These are phyloP conservation scores for Thalassophryne amazonica DNA, from an alignment of 2,797 vertebrate species.

Conservation along the genomic window DNA sequence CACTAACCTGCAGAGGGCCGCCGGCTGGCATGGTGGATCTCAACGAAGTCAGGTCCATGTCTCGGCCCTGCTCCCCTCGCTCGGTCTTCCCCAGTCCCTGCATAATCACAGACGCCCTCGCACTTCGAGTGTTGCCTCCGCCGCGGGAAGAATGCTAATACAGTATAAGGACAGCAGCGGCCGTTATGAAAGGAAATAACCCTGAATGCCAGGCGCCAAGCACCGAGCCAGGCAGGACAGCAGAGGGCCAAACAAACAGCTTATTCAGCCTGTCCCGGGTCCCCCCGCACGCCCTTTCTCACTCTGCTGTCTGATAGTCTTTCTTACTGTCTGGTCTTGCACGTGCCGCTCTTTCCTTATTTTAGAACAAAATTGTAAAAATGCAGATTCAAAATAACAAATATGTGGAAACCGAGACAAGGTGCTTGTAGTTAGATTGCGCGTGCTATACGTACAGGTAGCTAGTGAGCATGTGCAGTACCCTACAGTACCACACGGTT, in stretches of 20 bases:
- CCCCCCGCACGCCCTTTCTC: constrained; percentile 13
- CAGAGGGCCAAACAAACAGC: constrained; percentile 63
- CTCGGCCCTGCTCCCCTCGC: constrained; percentile 66
- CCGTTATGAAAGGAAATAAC: constrained; percentile 55
- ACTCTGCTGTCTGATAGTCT: constrained; percentile 14
- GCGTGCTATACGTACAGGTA: too few relatives aligned
- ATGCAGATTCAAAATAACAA: too few relatives aligned
- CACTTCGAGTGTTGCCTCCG: constrained; percentile 18
- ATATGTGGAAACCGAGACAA: too few relatives aligned
- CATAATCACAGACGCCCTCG: constrained; percentile 46
- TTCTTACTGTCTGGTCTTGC: constrained; percentile 5
- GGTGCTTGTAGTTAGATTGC: too few relatives aligned
- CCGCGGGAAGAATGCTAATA: constrained; percentile 47
- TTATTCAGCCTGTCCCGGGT: constrained; percentile 62
- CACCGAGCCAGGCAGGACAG: constrained; percentile 53
- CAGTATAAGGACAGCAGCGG: constrained; percentile 53
- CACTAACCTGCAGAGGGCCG: constrained; percentile 73
- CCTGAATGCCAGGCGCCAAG: constrained; percentile 58
- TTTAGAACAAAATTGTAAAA: not conserved
- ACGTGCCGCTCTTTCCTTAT: not conserved
- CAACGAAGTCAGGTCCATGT: constrained; percentile 73
- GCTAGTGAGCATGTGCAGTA: too few relatives aligned
- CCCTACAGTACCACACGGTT: too few relatives aligned
- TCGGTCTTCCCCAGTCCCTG: constrained; percentile 69
- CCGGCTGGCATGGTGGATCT: constrained; percentile 75